phyloP scores from a whole-genome alignment of 2,797 vertebrate genomes.

The Chiroxiphia lanceolata region DNA sequence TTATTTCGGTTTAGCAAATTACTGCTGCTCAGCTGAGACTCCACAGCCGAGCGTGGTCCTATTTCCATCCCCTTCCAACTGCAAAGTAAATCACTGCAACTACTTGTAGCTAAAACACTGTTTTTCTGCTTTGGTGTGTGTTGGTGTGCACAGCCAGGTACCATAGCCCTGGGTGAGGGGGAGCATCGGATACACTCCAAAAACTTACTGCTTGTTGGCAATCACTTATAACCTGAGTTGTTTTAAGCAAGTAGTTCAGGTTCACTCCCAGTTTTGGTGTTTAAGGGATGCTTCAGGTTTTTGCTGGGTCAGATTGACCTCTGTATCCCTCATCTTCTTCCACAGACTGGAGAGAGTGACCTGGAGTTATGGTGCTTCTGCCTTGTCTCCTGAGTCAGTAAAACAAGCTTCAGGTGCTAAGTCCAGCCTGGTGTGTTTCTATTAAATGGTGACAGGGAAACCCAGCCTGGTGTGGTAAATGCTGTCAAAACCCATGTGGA shows the following conservation, averaged over 20 bases:
- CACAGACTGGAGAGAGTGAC: background rate
- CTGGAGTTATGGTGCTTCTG: background rate
- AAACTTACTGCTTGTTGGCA: background rate
- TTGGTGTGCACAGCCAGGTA: background rate
- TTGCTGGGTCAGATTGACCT: background rate
- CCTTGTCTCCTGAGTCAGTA: background rate
- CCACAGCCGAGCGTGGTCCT: background rate
- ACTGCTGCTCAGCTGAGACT: conserved; percentile 42
- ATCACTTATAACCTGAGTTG: background rate
- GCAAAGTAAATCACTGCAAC: background rate
- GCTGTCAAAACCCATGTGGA: background rate
- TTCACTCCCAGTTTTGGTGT: background rate
- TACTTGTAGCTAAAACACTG: fast-evolving
- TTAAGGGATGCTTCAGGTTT: background rate
- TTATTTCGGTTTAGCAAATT: conserved; percentile 27
- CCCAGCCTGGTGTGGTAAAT: background rate
- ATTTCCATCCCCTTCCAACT: background rate
- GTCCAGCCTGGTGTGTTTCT: background rate
- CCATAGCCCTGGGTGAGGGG: background rate
- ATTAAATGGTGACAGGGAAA: background rate
- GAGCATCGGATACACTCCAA: fast-evolving
- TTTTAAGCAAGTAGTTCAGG: background rate
- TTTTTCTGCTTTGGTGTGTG: background rate
- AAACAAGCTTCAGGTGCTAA: background rate
- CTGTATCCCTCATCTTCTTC: background rate